Evolutionary conservation across 1,140 invertebrate species (phyloP).

Genomic region (Drosophila nebulosa): DNA sequence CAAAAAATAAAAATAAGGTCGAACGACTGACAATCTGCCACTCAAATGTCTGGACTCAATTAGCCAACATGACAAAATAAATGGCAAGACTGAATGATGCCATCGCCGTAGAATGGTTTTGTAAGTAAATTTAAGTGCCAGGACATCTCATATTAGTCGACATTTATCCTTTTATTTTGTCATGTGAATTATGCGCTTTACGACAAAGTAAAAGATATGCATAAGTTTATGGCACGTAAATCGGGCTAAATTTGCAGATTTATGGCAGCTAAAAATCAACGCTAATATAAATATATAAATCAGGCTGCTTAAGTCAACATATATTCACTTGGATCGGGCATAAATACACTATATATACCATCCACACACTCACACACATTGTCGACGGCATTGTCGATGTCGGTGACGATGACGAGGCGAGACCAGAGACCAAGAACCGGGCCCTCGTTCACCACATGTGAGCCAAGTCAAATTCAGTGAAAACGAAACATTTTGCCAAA

Average conservation of each 20-base stretch:
- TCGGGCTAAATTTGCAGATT: slow-evolving; percentile 50
- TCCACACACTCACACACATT: background rate
- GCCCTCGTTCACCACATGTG: slow-evolving; percentile 20
- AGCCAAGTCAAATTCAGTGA: slow-evolving; percentile 69
- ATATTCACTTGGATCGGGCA: slow-evolving; percentile 53
- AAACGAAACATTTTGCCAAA: slow-evolving; percentile 62
- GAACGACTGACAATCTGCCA: background rate
- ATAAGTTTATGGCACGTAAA: slow-evolving; percentile 48
- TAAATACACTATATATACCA: slow-evolving; percentile 41
- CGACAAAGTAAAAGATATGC: slow-evolving; percentile 24
- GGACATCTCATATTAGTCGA: slow-evolving; percentile 24
- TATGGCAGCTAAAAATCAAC: slow-evolving; percentile 71
- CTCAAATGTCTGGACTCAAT: slow-evolving; percentile 7
- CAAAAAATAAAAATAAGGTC: background rate
- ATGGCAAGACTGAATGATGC: background rate
- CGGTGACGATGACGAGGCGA: background rate
- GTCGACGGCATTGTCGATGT: no score
- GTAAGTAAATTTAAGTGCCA: background rate
- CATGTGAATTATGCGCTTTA: slow-evolving; percentile 39
- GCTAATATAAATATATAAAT: slow-evolving; percentile 77
- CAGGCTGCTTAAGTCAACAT: slow-evolving; percentile 67
- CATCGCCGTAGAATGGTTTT: no score
- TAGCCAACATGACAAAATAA: background rate
- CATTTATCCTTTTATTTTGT: slow-evolving; percentile 20
- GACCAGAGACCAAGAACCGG: background rate